These are phyloP conservation scores for Crioceris asparagi DNA, from an alignment of 2,888 invertebrate genomes.

Conservation along the genomic window DNA sequence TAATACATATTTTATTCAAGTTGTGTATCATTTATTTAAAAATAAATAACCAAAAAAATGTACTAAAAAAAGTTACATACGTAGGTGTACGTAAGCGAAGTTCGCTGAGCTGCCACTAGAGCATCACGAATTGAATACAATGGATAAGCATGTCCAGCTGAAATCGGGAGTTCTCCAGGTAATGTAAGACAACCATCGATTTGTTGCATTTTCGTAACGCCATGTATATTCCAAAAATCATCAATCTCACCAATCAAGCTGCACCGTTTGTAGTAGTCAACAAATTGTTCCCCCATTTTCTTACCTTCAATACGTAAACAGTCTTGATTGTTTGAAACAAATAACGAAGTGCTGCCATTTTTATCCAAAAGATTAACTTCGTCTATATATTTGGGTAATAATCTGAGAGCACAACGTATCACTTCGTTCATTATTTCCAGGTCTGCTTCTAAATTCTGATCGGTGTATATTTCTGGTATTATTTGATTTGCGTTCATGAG, in stretches of 20 bases:
- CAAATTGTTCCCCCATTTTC: background rate
- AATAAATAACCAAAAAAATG: too few species aligned
- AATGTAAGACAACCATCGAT: background rate
- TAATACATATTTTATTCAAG: background rate
- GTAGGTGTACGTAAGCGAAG: background rate
- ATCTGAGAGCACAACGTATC: background rate
- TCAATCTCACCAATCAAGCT: background rate
- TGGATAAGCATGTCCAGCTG: background rate
- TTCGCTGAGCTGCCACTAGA: background rate
- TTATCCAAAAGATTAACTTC: background rate
- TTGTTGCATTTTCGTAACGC: background rate
- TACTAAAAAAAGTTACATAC: background rate
- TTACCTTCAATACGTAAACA: background rate
- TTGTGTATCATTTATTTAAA: background rate
- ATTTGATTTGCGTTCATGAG: background rate
- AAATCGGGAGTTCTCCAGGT: background rate
- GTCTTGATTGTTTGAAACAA: background rate
- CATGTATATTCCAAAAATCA: background rate
- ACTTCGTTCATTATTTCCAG: background rate
- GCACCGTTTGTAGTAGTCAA: background rate
- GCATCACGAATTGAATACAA: background rate
- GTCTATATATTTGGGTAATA: background rate
- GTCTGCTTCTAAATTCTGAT: background rate
- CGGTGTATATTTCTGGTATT: background rate
- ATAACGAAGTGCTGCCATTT: background rate